Conservation (phyloP, 2,888 invertebrate genomes). For the Torymus auratus region DNA sequence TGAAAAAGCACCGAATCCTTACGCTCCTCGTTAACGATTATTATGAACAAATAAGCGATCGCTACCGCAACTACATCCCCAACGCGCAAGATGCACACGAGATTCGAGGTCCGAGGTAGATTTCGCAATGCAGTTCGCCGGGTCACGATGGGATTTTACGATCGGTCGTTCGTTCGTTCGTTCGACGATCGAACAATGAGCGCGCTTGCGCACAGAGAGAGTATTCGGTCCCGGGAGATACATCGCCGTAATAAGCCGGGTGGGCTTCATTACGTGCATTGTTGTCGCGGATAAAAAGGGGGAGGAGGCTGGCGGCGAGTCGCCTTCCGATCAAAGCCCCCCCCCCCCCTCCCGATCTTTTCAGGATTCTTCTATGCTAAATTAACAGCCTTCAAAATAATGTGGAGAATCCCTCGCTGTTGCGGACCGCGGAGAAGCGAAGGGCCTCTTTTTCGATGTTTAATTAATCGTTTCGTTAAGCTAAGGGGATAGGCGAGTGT, state of each 20-base stretch:
- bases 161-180: constrained; percentile 59
- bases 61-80: no score
- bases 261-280: constrained; percentile 75
- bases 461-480: constrained; percentile 33
- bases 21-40: constrained; percentile 61
- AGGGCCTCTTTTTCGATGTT: constrained; percentile 25
- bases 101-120: constrained; percentile 40
- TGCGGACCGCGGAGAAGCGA: neutral
- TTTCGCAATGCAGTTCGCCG: constrained; percentile 52
- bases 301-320: constrained; percentile 42
- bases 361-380: constrained; percentile 44
- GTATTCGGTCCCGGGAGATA: constrained; percentile 68
- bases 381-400: constrained; percentile 52
- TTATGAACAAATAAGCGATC: constrained; percentile 63
- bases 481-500: neutral
- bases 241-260: constrained; percentile 72
- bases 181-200: constrained; percentile 70
- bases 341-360: constrained; percentile 26
- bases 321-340: constrained; percentile 44
- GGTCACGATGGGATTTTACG: constrained; percentile 66
- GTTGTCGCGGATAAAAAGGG: constrained; percentile 66
- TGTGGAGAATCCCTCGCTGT: neutral
- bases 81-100: constrained; percentile 48
- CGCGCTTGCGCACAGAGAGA: constrained; percentile 53
- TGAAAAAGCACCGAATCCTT: neutral